Evolutionary conservation across 2,797 vertebrate genomes (phyloP), one percentile per base, ranked within the genome.

Genomic region (Mus spretus): DNA sequence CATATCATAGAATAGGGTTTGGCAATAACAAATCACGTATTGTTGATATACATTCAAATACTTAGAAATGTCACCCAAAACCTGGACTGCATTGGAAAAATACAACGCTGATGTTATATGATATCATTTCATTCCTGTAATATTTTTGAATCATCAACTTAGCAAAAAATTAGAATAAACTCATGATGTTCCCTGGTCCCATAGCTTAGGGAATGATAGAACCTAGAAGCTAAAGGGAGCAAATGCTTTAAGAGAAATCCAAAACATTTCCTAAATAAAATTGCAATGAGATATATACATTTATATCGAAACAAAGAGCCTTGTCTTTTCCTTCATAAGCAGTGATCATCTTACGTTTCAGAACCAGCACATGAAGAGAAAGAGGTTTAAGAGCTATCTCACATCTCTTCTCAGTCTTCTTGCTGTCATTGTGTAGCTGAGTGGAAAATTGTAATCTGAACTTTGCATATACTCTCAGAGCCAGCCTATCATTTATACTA

Each of bases 351-450:
- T 34, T 6, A 19, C 1, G 81, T 95, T 82, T 65, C 7, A 93
- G 8, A 87, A 82, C 57, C 77, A 91, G 28, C 4, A 34, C 47
- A 72, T 84, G 13, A 91, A 61, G 7, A 74, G 1, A 47, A 4
- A 78, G 24, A 70, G 3, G 14, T 47, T 0, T 14, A 31, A 83
- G 63, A 75, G 1, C 0, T 17, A 3, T 11, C 0, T 0, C 53
- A 7, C 1, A 3, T 31, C 6, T 24, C 57, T 84, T 24, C 11
- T 53, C 55, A 37, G 24, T 74, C 24, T 80, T 19, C 8, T 5
- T 47, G 14, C 24, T 59, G 12, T 3, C 6, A 5, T 67, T 53
- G 17, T 0, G 5, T 67, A 82, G n/a, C 47, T 94, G 31, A 83
- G 4, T 24, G 8, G 19, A 6, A 40, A 28, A 65, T 89, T 31